Conservation (phyloP, 2,888 invertebrate genomes). For the Tetanocera ferruginea region DNA sequence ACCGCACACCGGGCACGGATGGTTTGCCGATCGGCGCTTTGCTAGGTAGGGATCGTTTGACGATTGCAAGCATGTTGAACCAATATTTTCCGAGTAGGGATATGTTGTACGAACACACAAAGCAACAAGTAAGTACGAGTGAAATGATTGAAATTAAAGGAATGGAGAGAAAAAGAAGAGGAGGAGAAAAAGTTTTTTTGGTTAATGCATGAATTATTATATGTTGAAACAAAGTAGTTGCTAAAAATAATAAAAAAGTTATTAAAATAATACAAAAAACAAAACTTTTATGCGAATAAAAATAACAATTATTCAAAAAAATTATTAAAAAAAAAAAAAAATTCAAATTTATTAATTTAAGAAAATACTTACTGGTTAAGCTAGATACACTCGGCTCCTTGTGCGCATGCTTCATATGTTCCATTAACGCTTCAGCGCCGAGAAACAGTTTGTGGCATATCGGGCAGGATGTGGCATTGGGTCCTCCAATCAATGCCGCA, state of each 20-base stretch:
- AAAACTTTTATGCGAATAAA: too few species aligned
- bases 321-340: too few species aligned
- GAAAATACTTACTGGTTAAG: conserved; percentile 29
- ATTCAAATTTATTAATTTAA: background rate
- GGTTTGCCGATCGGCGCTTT: conserved; percentile 93
- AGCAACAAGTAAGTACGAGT: background rate
- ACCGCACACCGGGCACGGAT: conserved; percentile 94
- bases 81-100: conserved; percentile 52
- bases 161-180: background rate
- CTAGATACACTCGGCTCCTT: conserved; percentile 80
- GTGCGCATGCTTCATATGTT: conserved; percentile 96
- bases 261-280: background rate
- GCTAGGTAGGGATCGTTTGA: conserved; percentile 85
- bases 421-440: conserved; percentile 92
- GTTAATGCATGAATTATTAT: conserved; percentile 9
- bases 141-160: background rate
- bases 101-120: conserved; percentile 46
- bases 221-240: background rate
- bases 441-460: conserved; percentile 95
- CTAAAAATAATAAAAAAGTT: background rate
- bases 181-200: background rate
- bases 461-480: conserved; percentile 92
- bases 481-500: conserved; percentile 91
- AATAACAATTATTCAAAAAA: too few species aligned
- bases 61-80: conserved; percentile 50